Evolutionary conservation across 2,797 vertebrate species (phyloP).

Genomic region (Thripadectes ignobilis): DNA sequence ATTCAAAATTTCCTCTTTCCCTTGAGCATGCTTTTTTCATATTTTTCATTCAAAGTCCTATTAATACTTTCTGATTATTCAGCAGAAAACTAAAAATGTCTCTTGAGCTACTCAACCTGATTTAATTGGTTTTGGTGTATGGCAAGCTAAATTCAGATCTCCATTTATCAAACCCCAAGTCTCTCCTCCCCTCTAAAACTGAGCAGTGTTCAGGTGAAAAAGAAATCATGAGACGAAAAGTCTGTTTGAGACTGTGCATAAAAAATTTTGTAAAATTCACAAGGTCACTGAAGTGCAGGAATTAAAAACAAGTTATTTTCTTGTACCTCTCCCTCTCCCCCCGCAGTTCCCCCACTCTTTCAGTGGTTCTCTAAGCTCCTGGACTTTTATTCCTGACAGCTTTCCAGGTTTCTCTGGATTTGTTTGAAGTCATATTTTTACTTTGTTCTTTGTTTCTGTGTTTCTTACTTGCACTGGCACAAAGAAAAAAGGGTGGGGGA

Average conservation of each 20-base stretch:
- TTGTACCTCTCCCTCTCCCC: not conserved
- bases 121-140: conserved; percentile 65
- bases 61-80: conserved; percentile 67
- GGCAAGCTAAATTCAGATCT: conserved; percentile 52
- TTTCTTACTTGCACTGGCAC: not conserved
- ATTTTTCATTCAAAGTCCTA: conserved; percentile 15
- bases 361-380: not conserved
- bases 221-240: not conserved
- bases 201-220: not conserved
- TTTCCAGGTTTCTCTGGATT: not conserved
- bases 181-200: not conserved
- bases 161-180: conserved; percentile 55
- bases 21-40: not conserved
- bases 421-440: conserved; percentile 1
- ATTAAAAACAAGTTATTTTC: not conserved
- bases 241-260: not conserved
- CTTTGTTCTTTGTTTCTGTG: not conserved
- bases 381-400: not conserved
- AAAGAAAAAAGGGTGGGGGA: not conserved
- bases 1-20: conserved; percentile 35
- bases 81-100: conserved; percentile 56
- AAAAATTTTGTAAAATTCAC: not conserved
- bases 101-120: conserved; percentile 32
- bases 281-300: not conserved
- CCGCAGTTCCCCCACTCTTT: not conserved